Percentiles rank a stretch among this genome's conserved stretches.
These are phyloP conservation scores for Parelbella ahira DNA, from an alignment of 2,888 invertebrate genomes.

Conservation along the genomic window DNA sequence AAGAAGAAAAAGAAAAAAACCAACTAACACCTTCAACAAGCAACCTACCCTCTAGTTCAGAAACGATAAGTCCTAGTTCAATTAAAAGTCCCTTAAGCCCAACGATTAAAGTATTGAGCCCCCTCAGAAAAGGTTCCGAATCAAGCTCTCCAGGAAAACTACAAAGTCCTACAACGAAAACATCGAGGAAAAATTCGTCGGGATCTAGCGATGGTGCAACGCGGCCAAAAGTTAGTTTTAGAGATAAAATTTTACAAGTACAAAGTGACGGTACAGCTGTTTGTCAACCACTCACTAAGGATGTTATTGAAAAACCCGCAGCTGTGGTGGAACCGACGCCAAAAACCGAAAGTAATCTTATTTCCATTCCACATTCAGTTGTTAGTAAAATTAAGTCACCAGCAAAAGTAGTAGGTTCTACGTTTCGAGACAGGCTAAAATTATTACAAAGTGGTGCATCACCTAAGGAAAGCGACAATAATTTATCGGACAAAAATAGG, in stretches of 20 bases:
- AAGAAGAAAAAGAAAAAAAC: slow-evolving; percentile 83
- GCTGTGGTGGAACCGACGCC: slow-evolving; percentile 69
- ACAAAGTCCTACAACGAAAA: slow-evolving; percentile 69
- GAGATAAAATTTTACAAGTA: slow-evolving; percentile 81
- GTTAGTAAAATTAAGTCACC: slow-evolving; percentile 78
- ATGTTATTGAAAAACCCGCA: slow-evolving; percentile 63
- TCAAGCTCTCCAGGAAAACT: slow-evolving; percentile 74
- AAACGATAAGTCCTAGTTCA: slow-evolving; percentile 74
- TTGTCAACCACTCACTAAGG: slow-evolving; percentile 67
- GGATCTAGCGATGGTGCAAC: slow-evolving; percentile 67
- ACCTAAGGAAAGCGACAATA: slow-evolving; percentile 51
- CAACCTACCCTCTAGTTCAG: slow-evolving; percentile 74
- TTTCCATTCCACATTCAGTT: slow-evolving; percentile 75
- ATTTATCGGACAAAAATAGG: slow-evolving; percentile 52
- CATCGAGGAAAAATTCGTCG: slow-evolving; percentile 71
- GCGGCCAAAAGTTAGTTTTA: slow-evolving; percentile 82
- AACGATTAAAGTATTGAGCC: slow-evolving; percentile 71
- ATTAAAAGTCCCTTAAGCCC: slow-evolving; percentile 76
- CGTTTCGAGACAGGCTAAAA: slow-evolving; percentile 74
- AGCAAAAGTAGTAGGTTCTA: slow-evolving; percentile 69
- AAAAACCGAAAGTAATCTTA: slow-evolving; percentile 68
- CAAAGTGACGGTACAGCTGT: slow-evolving; percentile 76
- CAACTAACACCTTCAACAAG: slow-evolving; percentile 65
- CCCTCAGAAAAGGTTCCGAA: slow-evolving; percentile 72
- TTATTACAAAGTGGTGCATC: slow-evolving; percentile 58